Evolutionary conservation across 1,140 invertebrate genomes (phyloP), one percentile per base, ranked within the genome.

Genomic region (Nasonia longicornis): DNA sequence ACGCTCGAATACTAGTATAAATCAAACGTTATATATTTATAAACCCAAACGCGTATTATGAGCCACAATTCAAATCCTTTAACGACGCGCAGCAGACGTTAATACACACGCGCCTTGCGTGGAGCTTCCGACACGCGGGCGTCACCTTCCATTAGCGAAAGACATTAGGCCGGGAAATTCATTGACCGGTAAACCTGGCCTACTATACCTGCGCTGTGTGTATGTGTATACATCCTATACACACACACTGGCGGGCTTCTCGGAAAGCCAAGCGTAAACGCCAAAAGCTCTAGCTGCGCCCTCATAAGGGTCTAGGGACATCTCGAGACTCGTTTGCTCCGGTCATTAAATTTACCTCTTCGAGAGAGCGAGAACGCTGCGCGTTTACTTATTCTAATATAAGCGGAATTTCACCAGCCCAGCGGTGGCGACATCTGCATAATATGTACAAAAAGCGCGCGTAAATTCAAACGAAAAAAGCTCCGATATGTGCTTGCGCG

Each of bases 101-200:
- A 70, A 70, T 70, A n/a, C 29, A 29, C 22, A 67, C 2, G 22
- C 29, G 31, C 26, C 69, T 71, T 12, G 35, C 31, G 69, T 35
- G 3, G 3, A 38, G 29, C 31, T 35, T 70, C 29, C 16, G 35
- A 26, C 22, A 3, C 22, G 26, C 67, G 2, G 22, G n/a, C 38
- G 38, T 72, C 73, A 48, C 14, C 31, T 64, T 76, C 73, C 58
- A 76, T 76, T 76, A 76, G 73, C 58, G 58, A 35, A n/a, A 38
- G 31, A 38, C 73, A 67, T 77, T 69, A 42, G 48, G 26, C 16
- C 52, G 70, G 48, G 35, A 79, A 79, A 71, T 72, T 79, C 77
- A 79, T 79, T 72, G 31, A 42, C 52, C 52, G 52, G 38, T 79
- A 79, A 72, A 79, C 26, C 31, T 14, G 16, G 42, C 26, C 7